phyloP scores from a whole-genome alignment of 2,113 vertebrate genomes.

The Phaetusa simplex region DNA sequence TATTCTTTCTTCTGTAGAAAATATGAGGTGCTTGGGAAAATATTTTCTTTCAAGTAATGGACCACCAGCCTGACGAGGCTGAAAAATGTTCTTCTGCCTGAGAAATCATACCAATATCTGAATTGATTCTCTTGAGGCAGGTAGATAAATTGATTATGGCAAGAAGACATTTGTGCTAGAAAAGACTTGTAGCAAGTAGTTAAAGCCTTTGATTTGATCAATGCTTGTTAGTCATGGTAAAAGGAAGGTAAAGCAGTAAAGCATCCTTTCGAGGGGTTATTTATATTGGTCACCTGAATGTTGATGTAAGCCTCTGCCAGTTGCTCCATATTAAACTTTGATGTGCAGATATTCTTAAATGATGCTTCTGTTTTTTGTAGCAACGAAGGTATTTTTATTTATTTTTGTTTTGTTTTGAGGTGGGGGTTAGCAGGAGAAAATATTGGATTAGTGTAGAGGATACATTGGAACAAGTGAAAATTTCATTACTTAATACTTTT shows the following conservation, averaged over 20 bases:
- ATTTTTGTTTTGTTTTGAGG: neutral
- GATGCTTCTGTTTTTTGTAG: neutral
- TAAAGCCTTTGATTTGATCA: neutral
- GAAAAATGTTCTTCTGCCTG: neutral
- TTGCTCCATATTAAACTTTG: neutral
- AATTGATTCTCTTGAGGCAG: neutral
- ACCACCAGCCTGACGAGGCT: neutral
- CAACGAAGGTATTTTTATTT: neutral
- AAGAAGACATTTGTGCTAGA: neutral
- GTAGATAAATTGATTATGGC: neutral
- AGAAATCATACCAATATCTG: neutral
- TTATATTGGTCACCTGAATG: neutral
- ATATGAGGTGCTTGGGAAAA: neutral
- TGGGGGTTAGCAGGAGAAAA: fast-evolving
- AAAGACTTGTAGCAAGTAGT: neutral
- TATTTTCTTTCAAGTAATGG: neutral
- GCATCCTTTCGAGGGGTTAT: neutral
- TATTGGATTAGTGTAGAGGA: neutral
- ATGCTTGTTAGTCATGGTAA: neutral
- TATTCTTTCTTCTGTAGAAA: neutral
- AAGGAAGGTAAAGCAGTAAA: neutral
- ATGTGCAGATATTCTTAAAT: neutral
- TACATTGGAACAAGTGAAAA: neutral
- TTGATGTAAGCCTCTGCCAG: neutral
- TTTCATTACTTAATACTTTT: neutral